Conservation (phyloP, 2,113 vertebrate species). For the Coregonus clupeaformis region DNA sequence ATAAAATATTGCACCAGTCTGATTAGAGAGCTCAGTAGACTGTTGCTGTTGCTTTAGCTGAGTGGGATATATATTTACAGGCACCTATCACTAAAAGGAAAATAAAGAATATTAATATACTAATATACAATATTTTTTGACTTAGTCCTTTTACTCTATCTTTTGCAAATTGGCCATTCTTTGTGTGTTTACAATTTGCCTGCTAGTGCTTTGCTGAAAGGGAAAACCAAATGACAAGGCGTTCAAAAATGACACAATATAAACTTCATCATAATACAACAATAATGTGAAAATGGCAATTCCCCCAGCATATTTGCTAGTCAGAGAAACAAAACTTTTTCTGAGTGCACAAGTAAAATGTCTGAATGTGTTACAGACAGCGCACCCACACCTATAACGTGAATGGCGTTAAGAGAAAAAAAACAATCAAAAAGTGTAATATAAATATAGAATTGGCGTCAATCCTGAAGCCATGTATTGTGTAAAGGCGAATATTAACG, state of each 20-base stretch:
- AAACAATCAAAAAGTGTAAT: neutral
- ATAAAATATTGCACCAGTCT: too few relatives aligned
- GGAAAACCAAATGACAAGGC: neutral
- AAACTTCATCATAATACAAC: neutral
- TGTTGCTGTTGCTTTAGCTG: too few relatives aligned
- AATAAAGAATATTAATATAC: too few relatives aligned
- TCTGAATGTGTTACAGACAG: neutral
- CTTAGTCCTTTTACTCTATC: too few relatives aligned
- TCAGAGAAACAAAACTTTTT: neutral
- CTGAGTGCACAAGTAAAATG: neutral
- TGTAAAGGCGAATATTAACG: conserved; percentile 1
- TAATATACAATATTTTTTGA: too few relatives aligned
- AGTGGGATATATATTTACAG: too few relatives aligned
- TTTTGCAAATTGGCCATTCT: too few relatives aligned
- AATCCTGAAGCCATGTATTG: neutral
- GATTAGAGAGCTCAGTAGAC: too few relatives aligned
- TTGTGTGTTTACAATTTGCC: too few relatives aligned
- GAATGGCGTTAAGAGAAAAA: conserved; percentile 13
- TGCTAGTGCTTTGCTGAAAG: neutral
- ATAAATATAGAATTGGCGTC: neutral
- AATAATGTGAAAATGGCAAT: neutral
- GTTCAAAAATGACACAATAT: neutral
- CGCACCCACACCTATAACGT: neutral
- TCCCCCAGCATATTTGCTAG: neutral
- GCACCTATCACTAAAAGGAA: too few relatives aligned